A percentile compares a stretch with the other conserved stretches of the same genome.
phyloP scores from a whole-genome alignment of 1,140 invertebrate genomes.

The Calephelis nemesis region DNA sequence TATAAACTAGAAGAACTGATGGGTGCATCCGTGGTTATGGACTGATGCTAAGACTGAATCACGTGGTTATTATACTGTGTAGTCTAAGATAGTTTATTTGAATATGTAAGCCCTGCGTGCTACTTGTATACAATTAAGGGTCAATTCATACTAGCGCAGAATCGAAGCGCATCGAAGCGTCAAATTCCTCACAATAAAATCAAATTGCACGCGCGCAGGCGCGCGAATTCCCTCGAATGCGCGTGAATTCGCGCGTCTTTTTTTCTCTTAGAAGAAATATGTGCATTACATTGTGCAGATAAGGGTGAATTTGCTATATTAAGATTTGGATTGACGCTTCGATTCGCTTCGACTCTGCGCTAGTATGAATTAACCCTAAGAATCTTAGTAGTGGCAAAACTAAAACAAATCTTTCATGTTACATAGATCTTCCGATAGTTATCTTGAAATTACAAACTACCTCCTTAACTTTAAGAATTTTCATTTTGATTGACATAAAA shows the following conservation, averaged over 20 bases:
- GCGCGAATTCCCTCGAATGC: too few relatives aligned
- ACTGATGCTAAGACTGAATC: constrained; percentile 77
- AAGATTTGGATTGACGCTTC: too few relatives aligned
- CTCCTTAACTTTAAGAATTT: constrained; percentile 69
- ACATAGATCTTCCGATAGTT: constrained; percentile 52
- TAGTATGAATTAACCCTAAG: neutral
- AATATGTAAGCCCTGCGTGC: constrained; percentile 58
- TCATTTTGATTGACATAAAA: constrained; percentile 43
- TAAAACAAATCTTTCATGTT: constrained; percentile 8
- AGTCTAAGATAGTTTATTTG: constrained; percentile 56
- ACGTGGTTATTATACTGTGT: constrained; percentile 61
- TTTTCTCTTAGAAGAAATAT: too few relatives aligned
- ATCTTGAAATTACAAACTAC: constrained; percentile 74
- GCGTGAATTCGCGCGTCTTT: too few relatives aligned
- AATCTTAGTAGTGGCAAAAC: constrained; percentile 9
- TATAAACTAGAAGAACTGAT: constrained; percentile 64
- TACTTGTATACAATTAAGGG: constrained; percentile 39
- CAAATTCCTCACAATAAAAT: too few relatives aligned
- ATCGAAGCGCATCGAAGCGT: too few relatives aligned
- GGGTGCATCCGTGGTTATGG: constrained; percentile 65
- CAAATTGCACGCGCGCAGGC: too few relatives aligned
- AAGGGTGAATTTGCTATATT: too few relatives aligned
- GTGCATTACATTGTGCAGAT: too few relatives aligned
- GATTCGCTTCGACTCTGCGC: too few relatives aligned
- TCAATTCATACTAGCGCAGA: too few relatives aligned